A percentile compares a stretch with the other conserved stretches of the same genome.
phyloP scores from a whole-genome alignment of 2,797 vertebrate genomes.

The Anguilla pacifica region DNA sequence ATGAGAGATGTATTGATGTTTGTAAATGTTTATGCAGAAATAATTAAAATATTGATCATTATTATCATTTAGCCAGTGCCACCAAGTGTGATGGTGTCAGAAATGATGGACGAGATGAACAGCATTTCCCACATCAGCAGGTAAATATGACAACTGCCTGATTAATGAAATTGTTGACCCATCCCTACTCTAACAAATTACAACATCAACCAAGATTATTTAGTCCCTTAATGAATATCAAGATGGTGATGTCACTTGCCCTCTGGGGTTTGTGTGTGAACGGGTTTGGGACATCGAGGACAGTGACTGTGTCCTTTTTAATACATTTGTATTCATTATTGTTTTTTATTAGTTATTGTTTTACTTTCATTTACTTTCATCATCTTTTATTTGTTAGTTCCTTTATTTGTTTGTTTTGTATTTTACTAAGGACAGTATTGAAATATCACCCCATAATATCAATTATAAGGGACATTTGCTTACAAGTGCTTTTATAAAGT shows the following conservation, averaged over 20 bases:
- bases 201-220: constrained; percentile 28
- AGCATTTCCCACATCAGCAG: constrained; percentile 36
- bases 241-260: background rate
- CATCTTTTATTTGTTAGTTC: no score
- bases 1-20: constrained; percentile 23
- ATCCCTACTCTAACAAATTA: background rate
- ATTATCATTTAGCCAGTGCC: constrained; percentile 29
- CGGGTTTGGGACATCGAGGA: background rate
- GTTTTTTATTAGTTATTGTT: background rate
- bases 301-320: no score
- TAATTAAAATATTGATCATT: constrained; percentile 30
- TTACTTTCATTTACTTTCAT: no score
- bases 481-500: background rate
- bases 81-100: constrained; percentile 30
- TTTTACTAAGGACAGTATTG: background rate
- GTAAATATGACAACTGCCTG: constrained; percentile 27
- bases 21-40: constrained; percentile 34
- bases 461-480: background rate
- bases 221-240: background rate
- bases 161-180: constrained; percentile 5
- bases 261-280: background rate
- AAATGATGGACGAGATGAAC: constrained; percentile 37
- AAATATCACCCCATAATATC: background rate
- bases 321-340: no score
- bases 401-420: background rate